Conservation (phyloP, 2,888 invertebrate genomes). For the Peribatodes rhomboidaria region DNA sequence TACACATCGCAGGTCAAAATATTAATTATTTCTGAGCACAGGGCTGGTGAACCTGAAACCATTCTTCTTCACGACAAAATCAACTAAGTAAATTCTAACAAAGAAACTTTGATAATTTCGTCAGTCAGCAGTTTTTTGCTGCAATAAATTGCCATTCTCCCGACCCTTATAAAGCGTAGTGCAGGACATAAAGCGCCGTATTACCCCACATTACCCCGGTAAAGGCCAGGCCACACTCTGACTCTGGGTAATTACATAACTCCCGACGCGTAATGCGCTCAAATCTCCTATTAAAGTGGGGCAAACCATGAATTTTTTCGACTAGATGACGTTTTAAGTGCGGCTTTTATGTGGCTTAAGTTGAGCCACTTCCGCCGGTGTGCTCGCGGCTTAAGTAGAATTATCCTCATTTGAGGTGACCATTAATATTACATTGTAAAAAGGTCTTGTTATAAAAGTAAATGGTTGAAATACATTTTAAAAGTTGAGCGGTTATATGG, state of each 20-base stretch:
- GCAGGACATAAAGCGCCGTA: constrained; percentile 43
- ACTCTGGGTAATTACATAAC: constrained; percentile 53
- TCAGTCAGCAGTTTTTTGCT: constrained; percentile 30
- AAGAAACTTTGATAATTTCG: constrained; percentile 9
- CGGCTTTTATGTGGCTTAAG: constrained; percentile 39
- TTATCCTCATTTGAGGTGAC: constrained; percentile 33
- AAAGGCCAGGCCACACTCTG: constrained; percentile 34
- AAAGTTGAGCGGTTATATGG: constrained; percentile 8
- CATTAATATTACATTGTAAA: constrained; percentile 39
- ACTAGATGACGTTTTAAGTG: constrained; percentile 42
- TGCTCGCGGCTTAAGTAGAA: constrained; percentile 32
- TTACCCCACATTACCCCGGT: constrained; percentile 33
- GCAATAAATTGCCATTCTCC: constrained; percentile 42
- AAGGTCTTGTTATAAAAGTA: constrained; percentile 28
- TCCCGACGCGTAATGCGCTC: constrained; percentile 51
- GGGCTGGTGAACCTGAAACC: not conserved
- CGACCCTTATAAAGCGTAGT: constrained; percentile 47
- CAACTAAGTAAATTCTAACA: constrained; percentile 3
- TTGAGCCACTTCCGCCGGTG: constrained; percentile 35
- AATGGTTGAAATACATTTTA: constrained; percentile 27
- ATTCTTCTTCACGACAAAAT: not conserved
- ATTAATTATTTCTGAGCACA: not conserved
- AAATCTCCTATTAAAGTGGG: constrained; percentile 55
- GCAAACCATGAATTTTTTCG: constrained; percentile 52
- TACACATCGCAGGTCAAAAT: not conserved